phyloP scores from a whole-genome alignment of 2,113 vertebrate genomes.

The Callopanchax toddi region DNA sequence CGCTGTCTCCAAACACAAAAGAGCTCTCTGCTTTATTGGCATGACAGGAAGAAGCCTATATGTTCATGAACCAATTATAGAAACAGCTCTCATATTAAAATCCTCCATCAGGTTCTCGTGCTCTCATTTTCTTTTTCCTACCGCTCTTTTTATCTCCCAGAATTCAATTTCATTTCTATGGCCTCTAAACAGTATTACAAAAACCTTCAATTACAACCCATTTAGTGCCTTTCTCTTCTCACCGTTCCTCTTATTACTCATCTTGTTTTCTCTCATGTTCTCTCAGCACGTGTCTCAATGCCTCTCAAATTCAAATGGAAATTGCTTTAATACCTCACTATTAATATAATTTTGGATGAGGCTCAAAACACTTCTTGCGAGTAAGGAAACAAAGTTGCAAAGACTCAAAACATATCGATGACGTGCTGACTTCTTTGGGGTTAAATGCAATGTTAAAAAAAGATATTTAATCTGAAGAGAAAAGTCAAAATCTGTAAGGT shows the following conservation, averaged over 20 bases:
- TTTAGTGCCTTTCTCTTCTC: conserved; percentile 1
- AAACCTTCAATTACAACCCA: conserved; percentile 26
- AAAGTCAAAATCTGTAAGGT: too few species aligned
- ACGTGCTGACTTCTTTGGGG: too few species aligned
- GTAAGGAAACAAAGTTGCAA: too few species aligned
- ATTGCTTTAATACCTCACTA: too few species aligned
- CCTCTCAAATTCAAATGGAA: too few species aligned
- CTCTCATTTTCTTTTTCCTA: conserved; percentile 4
- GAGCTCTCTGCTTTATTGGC: conserved; percentile 18
- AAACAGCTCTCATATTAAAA: conserved; percentile 19
- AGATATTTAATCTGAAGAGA: too few species aligned
- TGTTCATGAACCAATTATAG: conserved; percentile 40
- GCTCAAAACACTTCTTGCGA: too few species aligned
- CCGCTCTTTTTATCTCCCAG: conserved; percentile 17
- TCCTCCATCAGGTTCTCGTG: background rate
- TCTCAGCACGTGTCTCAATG: too few species aligned
- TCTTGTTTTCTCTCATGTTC: conserved; percentile 1
- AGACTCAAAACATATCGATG: too few species aligned
- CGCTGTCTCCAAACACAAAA: conserved; percentile 15
- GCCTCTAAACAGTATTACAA: conserved; percentile 23
- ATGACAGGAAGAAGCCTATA: conserved; percentile 10
- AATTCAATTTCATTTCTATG: conserved; percentile 33
- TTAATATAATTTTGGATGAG: too few species aligned
- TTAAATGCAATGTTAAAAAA: too few species aligned
- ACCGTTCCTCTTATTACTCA: background rate